Evolutionary conservation across 2,888 invertebrate species (phyloP), one percentile per base, ranked within the genome.

Genomic region (Thereva nobilitata): DNA sequence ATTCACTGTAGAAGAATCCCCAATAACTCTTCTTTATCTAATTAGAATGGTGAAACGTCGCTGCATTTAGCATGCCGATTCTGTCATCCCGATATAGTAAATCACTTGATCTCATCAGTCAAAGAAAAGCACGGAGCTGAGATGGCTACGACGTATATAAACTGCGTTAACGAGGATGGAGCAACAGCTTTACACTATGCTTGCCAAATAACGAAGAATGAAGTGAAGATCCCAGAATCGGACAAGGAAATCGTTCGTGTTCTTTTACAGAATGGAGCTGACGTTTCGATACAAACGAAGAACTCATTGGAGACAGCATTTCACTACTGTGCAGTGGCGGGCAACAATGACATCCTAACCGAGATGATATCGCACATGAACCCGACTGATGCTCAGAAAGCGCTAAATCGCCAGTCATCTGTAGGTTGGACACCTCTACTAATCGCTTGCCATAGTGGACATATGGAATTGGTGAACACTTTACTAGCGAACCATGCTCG

Each of bases 351-450:
- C 74, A 91, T 98, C 5, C 84, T 99, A 73, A 87, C 89, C 73
- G 97, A 97, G 80, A 96, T 99, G 88, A 90, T 98, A 52, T 86
- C 91, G 47, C 91, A 94, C 74, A 92, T 98, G 87, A 88, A 90
- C 9, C 86, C 93, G 1, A 91, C 92, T 1, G 93, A 94, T 71
- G 89, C 96, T n/a, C 93, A 96, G 76, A 90, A 92, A 79, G 95
- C 96, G 0, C 86, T 98, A 74, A 99, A 99, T 79, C 89, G 90
- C 75, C 98, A 98, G 79, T 93, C 94, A 67, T 90, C 91, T 67
- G 90, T 95, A 71, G 92, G 99, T 6, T 98, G 98, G 97, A 97
- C 98, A 0, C 98, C 99, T 9, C 83, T 99, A 72, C 84, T 98
- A 61, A 96, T 98, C 74, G 98, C 99, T 23, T 93, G 97, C 75